Base-by-base conservation (phyloP, 2,888 invertebrate genomes). In the Priocnemis perturbator region DNA sequence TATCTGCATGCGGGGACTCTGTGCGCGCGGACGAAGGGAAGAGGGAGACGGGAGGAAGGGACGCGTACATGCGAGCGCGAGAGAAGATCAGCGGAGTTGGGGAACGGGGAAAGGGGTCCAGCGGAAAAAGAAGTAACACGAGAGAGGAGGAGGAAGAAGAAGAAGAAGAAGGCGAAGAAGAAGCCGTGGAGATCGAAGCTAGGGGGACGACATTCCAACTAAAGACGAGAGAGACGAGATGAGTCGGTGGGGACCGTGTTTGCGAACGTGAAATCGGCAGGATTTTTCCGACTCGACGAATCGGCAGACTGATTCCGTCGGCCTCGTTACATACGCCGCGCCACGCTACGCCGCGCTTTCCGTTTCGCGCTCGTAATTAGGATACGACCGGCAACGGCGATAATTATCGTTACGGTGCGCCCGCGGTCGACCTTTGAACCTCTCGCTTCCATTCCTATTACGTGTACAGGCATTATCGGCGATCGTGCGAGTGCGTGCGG, bases 181-280 rank as follows among this genome's bases (percentile, higher is more conserved):
- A 73, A 72, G 71, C 78, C 73, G 73, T 71, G 67, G 64, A 72
- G 73, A 72, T 70, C 71, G 71, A 77, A 77, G 78, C 74, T 73
- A 67, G 78, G 71, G 77, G 78, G 78, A 78, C 79, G 80, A 78
- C 79, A 80, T 80, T 80, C 79, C 79, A 80, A 68, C 68, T 73
- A 78, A 69, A 69, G 72, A 64, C 69, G 37, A 4, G 17, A 50
- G 70, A 74, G 68, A 77, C 57, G 74, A 70, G 80, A 26, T n/a
- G 26, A 26, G 26, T 4, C 3, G 7, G 4, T 2, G 37, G 14
- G 11, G 37, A 37, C 37, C 37, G 37, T 7, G 11, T 11, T 9
- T 11, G 3, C 26, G 26, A 26, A 7, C 37, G 1, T 15, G 45
- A 44, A n/a, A 0, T 19, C 50, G 3, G 50, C 3, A 17, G 3